Percentiles rank a stretch among this genome's conserved stretches.
Conservation (phyloP, 2,113 vertebrate genomes). For the Cavia aperea region DNA sequence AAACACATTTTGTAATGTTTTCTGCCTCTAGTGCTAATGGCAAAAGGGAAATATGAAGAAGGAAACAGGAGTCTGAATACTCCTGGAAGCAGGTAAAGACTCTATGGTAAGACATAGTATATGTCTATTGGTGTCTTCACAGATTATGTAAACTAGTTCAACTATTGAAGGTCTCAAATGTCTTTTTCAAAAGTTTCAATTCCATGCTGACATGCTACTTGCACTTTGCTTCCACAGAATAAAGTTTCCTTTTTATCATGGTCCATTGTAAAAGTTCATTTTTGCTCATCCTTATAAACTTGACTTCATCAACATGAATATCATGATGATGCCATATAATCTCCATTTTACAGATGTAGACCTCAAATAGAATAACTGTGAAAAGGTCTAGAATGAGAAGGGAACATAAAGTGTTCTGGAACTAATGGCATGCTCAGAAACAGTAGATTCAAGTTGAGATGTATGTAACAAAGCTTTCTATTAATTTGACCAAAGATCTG, state of each 20-base stretch:
- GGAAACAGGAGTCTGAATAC: neutral
- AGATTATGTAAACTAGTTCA: neutral
- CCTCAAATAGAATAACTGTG: neutral
- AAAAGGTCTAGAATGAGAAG: neutral
- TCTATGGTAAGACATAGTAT: neutral
- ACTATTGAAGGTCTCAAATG: neutral
- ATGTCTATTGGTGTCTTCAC: neutral
- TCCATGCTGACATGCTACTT: neutral
- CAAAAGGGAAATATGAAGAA: neutral
- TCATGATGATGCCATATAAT: neutral
- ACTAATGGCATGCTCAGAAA: neutral
- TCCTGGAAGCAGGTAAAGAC: neutral
- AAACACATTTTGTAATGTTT: neutral
- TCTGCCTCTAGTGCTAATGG: neutral
- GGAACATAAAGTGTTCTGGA: neutral
- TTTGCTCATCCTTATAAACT: neutral
- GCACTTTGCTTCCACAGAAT: neutral
- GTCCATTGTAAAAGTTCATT: neutral
- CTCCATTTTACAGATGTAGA: neutral
- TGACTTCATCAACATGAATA: neutral
- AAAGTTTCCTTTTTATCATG: neutral
- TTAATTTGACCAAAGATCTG: neutral
- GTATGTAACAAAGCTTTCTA: neutral
- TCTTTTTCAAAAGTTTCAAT: constrained; percentile 11
- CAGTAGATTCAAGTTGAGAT: neutral